These are phyloP conservation scores for Linepithema humile DNA, from an alignment of 1,140 invertebrate species.

Conservation along the genomic window DNA sequence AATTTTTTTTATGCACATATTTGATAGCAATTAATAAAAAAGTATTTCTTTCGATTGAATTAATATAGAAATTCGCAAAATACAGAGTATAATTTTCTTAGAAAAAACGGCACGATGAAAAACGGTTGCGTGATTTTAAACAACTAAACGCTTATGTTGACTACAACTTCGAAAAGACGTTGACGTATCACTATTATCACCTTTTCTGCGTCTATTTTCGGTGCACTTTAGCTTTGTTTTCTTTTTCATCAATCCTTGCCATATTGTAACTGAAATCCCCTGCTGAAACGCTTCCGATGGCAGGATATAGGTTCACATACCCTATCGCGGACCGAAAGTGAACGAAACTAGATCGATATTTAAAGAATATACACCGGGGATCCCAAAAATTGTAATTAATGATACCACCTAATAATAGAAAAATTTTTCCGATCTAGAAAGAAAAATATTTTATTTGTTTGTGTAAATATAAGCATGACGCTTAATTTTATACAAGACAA, in stretches of 20 bases:
- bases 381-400: not conserved
- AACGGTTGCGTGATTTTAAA: not conserved
- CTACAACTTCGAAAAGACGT: not conserved
- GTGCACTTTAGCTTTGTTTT: not conserved
- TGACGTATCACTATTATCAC: not conserved
- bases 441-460: not conserved
- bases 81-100: not conserved
- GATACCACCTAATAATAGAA: no score
- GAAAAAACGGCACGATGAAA: not conserved
- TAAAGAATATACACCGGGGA: not conserved
- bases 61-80: not conserved
- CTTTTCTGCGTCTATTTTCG: not conserved
- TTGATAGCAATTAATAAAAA: not conserved
- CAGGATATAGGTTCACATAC: slow-evolving; percentile 63
- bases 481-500: not conserved
- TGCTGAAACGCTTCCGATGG: slow-evolving; percentile 54
- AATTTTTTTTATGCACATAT: not conserved
- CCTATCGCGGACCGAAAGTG: not conserved
- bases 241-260: not conserved
- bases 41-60: not conserved
- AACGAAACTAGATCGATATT: slow-evolving; percentile 57
- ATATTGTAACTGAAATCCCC: slow-evolving; percentile 43
- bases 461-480: not conserved
- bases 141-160: not conserved
- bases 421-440: not conserved